Evolutionary conservation across 2,113 vertebrate genomes (phyloP), one percentile per base, ranked within the genome.

Genomic region (Donacobius atricapilla): DNA sequence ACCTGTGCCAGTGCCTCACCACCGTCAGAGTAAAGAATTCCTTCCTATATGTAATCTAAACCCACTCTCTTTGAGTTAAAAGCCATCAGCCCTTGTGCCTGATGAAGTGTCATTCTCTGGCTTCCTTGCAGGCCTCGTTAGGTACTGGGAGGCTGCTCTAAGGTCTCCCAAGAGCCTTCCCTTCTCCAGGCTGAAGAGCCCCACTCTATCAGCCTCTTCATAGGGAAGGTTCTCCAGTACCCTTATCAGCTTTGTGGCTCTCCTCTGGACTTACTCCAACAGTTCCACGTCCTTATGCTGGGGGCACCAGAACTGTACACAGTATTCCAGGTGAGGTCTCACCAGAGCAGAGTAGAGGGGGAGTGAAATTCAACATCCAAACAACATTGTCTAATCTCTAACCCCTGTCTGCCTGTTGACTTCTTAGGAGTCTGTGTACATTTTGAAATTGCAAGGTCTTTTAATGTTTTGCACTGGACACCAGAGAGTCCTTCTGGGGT

Each of bases 351-450:
- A 45, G 28, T 6, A 45, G 15, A 47, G 47, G n/a, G 11, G 21
- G 21, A 54, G 12, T 53, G n/a, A 76, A 89, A 77, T 39, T 81
- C 22, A 50, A 11, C 63, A 81, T 72, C 78, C 45, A 22, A 76
- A 37, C 23, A 42, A 0, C 23, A 16, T 6, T 56, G 42, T 53
- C 16, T 16, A 7, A n/a, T 13, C 37, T 25, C 35, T 18, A 45
- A 63, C 19, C 16, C 7, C 22, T 10, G 13, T 10, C 18, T 7
- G 40, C 47, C 45, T 48, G 17, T 19, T 83, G 18, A 25, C 39
- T 61, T 37, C 47, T 15, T 3, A 45, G 51, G 2, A 30, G 18
- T 3, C 13, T 8, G 7, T 3, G 4, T 23, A 35, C 2, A 2
- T 73, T 75, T 53, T 54, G 39, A 63, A 73, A n/a, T 37, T 31